phyloP scores from a whole-genome alignment of 2,888 invertebrate genomes.

The Lacanobia oleracea region DNA sequence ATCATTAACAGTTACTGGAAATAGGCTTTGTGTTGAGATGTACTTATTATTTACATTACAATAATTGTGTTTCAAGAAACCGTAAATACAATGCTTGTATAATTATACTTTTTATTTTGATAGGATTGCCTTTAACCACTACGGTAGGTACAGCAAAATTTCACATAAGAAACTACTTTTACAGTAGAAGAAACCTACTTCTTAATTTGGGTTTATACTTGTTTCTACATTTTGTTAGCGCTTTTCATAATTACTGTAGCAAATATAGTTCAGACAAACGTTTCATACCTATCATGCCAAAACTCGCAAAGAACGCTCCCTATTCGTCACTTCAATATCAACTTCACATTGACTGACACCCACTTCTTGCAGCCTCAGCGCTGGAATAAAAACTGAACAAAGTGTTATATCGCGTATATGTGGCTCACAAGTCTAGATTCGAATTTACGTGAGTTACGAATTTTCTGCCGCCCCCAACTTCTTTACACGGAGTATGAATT shows the following conservation, averaged over 20 bases:
- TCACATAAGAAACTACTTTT: neutral
- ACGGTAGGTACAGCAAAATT: too few species aligned
- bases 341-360: constrained; percentile 25
- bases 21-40: constrained; percentile 8
- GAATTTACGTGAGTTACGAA: constrained; percentile 40
- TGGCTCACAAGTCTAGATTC: constrained; percentile 47
- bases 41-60: constrained; percentile 1
- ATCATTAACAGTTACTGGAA: constrained; percentile 26
- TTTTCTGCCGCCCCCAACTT: constrained; percentile 33
- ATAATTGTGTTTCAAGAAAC: neutral
- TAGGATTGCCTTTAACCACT: too few species aligned
- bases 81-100: neutral
- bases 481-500: constrained; percentile 19
- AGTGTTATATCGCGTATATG: too few species aligned
- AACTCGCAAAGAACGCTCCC: constrained; percentile 10
- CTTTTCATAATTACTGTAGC: neutral
- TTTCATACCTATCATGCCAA: constrained; percentile 10
- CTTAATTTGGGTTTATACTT: too few species aligned
- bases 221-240: too few species aligned
- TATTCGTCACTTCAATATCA: constrained; percentile 10
- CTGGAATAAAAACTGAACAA: constrained; percentile 47
- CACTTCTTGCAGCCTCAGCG: constrained; percentile 28
- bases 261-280: neutral
- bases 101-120: neutral
- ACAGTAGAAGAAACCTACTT: too few species aligned